phyloP scores from a whole-genome alignment of 2,797 vertebrate species.

The Natrix natrix region DNA sequence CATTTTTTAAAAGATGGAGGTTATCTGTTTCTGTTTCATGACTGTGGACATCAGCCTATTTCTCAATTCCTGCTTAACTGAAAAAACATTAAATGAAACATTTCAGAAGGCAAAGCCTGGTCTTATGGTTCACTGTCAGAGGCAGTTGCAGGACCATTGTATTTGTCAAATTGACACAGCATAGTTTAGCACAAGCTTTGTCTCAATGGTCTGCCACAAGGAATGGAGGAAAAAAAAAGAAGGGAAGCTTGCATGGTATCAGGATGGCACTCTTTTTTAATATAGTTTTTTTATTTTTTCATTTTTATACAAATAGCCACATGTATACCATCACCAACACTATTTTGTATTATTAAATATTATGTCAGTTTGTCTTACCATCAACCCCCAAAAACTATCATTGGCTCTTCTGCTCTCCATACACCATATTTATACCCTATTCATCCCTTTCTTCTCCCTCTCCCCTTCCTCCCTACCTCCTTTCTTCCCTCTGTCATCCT shows the following conservation, averaged over 20 bases:
- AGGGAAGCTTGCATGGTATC: background rate
- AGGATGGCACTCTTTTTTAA: background rate
- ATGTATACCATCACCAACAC: too few relatives aligned
- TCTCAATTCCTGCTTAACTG: background rate
- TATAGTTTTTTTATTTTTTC: too few relatives aligned
- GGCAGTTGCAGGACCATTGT: background rate
- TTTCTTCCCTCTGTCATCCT: too few relatives aligned
- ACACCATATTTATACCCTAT: too few relatives aligned
- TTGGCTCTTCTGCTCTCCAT: too few relatives aligned
- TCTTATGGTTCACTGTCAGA: background rate
- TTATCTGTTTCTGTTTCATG: background rate
- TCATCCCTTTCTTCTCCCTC: too few relatives aligned
- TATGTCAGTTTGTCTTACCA: too few relatives aligned
- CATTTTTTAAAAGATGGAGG: background rate
- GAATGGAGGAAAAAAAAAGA: background rate
- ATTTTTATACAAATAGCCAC: too few relatives aligned
- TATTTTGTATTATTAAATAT: too few relatives aligned
- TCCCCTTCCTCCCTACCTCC: too few relatives aligned
- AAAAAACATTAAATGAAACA: background rate
- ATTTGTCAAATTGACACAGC: background rate
- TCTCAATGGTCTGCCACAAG: background rate
- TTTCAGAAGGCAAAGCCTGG: background rate
- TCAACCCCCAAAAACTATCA: too few relatives aligned
- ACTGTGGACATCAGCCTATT: background rate
- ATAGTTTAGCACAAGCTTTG: background rate